Conservation (phyloP, 2,888 invertebrate genomes). For the Pelosia muscerda region DNA sequence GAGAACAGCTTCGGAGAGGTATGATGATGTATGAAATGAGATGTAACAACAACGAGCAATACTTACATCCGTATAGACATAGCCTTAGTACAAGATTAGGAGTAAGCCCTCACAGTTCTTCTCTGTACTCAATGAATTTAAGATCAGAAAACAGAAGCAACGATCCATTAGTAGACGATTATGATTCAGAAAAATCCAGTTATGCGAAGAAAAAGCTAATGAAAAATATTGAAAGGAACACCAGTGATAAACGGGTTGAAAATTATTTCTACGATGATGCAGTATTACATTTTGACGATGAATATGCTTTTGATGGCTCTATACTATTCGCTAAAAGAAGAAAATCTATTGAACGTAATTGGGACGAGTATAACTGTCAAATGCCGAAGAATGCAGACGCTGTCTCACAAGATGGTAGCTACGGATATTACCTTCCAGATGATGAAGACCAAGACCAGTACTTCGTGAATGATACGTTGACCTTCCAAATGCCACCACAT, state of each 20-base stretch:
- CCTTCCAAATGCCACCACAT: constrained; percentile 80
- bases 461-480: constrained; percentile 81
- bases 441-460: constrained; percentile 76
- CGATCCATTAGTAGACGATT: constrained; percentile 82
- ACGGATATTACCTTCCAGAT: constrained; percentile 80
- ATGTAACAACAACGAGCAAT: constrained; percentile 73
- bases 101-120: constrained; percentile 74
- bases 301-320: constrained; percentile 82
- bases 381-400: constrained; percentile 71
- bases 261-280: constrained; percentile 85
- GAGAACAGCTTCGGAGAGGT: constrained; percentile 77
- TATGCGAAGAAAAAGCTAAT: constrained; percentile 81
- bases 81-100: constrained; percentile 66
- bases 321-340: constrained; percentile 81
- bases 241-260: constrained; percentile 64
- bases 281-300: constrained; percentile 81
- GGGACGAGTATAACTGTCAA: constrained; percentile 72
- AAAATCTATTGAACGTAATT: constrained; percentile 78
- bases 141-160: constrained; percentile 77
- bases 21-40: constrained; percentile 76
- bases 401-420: constrained; percentile 80
- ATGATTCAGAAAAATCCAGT: constrained; percentile 81
- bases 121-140: constrained; percentile 76
- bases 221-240: constrained; percentile 82
- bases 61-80: constrained; percentile 66